Conservation (phyloP, 2,797 vertebrate genomes). For the Myotis planiceps region DNA sequence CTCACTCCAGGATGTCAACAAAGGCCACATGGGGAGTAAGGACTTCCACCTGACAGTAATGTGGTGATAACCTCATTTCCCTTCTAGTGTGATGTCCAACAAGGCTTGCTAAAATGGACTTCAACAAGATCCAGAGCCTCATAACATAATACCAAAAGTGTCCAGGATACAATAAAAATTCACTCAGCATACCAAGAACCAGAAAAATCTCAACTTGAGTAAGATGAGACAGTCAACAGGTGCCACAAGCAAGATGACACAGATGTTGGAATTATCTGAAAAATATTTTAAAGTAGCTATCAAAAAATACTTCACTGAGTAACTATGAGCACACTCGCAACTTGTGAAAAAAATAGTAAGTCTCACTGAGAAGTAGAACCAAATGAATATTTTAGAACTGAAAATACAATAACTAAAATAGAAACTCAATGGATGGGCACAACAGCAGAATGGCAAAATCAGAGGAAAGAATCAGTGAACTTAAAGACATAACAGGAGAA, state of each 20-base stretch:
- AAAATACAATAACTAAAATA: neutral
- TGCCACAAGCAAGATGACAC: neutral
- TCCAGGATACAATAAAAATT: neutral
- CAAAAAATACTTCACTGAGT: neutral
- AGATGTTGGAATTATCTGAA: neutral
- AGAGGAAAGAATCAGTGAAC: neutral
- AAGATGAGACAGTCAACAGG: conserved; percentile 1
- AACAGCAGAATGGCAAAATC: neutral
- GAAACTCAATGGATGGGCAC: neutral
- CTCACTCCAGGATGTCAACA: neutral
- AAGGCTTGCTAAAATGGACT: neutral
- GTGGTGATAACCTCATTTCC: neutral
- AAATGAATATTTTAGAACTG: neutral
- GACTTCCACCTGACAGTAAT: neutral
- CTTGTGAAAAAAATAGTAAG: neutral
- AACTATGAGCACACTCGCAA: neutral
- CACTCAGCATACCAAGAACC: neutral
- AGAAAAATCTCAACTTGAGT: conserved; percentile 11
- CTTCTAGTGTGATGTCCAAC: neutral
- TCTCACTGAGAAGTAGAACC: neutral
- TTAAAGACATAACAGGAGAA: neutral
- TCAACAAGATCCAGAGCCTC: neutral
- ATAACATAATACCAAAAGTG: neutral
- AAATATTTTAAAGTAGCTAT: conserved; percentile 13
- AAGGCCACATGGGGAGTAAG: neutral